A percentile compares a stretch with the other conserved stretches of the same genome.
Evolutionary conservation across 1,140 invertebrate species (phyloP).

Genomic region (Anoplolepis gracilipes): DNA sequence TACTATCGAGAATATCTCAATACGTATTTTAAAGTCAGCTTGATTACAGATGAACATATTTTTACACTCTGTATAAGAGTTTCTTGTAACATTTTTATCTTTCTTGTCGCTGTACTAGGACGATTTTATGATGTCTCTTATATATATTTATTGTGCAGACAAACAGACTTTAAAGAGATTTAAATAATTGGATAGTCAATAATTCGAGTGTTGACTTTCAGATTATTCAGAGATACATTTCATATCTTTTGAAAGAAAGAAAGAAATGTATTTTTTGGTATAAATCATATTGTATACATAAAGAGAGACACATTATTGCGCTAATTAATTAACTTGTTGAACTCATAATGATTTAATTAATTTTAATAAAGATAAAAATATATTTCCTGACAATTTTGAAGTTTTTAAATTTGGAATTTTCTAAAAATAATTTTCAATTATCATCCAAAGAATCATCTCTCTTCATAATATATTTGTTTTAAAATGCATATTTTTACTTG

Average conservation of each 20-base stretch:
- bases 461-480: background rate
- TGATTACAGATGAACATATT: background rate
- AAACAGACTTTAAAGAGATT: no score
- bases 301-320: background rate
- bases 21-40: background rate
- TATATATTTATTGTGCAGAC: no score
- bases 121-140: background rate
- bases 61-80: background rate
- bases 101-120: background rate
- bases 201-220: background rate
- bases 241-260: background rate
- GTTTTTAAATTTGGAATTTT: background rate
- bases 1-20: conserved; percentile 10
- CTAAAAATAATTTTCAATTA: background rate
- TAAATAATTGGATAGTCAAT: no score
- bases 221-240: background rate
- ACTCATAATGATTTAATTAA: conserved; percentile 3
- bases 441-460: background rate
- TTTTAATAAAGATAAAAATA: background rate
- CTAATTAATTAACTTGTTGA: background rate
- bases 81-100: background rate
- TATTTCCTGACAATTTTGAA: background rate
- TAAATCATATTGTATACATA: background rate
- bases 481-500: background rate
- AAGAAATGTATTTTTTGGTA: background rate